A percentile compares a stretch with the other conserved stretches of the same genome.
Evolutionary conservation across 2,888 invertebrate genomes (phyloP).

Genomic region (Epinotia nisella): DNA sequence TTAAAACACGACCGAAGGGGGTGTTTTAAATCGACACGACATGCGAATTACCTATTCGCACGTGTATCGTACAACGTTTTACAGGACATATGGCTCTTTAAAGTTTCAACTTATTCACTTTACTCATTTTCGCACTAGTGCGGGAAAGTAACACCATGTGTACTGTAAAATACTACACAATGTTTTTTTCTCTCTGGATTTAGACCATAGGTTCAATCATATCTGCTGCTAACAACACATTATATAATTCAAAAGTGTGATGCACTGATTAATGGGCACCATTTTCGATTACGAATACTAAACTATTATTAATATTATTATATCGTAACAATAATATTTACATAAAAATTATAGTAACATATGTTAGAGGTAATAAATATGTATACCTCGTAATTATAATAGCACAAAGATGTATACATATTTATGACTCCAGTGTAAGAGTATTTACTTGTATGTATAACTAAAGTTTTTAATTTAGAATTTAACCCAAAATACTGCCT

Average conservation of each 20-base stretch:
- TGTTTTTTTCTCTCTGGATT: too few species aligned
- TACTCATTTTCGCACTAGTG: too few species aligned
- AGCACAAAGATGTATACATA: background rate
- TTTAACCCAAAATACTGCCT: conserved; percentile 22
- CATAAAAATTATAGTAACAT: background rate
- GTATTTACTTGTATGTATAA: background rate
- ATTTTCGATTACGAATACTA: conserved; percentile 4
- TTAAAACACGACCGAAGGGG: too few species aligned
- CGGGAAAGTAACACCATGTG: too few species aligned
- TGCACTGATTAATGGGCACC: background rate
- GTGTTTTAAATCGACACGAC: too few species aligned
- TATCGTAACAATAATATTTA: conserved; percentile 25
- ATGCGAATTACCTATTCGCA: too few species aligned
- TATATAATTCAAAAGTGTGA: background rate
- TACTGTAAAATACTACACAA: too few species aligned
- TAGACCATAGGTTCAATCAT: background rate
- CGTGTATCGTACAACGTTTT: too few species aligned
- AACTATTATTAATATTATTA: background rate
- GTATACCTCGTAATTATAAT: background rate
- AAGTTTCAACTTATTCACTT: too few species aligned
- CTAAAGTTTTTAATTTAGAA: conserved; percentile 15
- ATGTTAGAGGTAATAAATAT: background rate
- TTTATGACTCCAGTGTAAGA: conserved; percentile 17
- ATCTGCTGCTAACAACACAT: background rate
- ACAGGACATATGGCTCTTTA: too few species aligned